Evolutionary conservation across 2,888 invertebrate species (phyloP).

Genomic region (Ectropis crepuscularia): DNA sequence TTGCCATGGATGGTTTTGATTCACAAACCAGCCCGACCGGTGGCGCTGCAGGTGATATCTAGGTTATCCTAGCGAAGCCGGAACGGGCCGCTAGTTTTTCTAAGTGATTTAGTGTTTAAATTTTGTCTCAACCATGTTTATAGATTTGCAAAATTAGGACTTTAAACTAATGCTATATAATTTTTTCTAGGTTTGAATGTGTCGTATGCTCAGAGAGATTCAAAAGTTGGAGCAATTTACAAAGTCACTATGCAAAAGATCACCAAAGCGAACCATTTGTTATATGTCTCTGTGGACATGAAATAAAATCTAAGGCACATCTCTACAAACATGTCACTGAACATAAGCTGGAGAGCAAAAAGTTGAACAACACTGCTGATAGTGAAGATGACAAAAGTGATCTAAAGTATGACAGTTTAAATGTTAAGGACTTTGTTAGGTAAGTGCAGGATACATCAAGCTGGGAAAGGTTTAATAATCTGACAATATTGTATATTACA

Average conservation of each 20-base stretch:
- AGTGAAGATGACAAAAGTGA: constrained; percentile 53
- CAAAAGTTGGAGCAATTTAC: constrained; percentile 65
- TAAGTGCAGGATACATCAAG: constrained; percentile 47
- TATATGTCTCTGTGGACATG: constrained; percentile 71
- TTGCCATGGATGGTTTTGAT: too few relatives aligned
- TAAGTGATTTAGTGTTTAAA: too few relatives aligned
- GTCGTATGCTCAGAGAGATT: constrained; percentile 62
- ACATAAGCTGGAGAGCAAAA: constrained; percentile 67
- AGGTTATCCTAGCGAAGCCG: too few relatives aligned
- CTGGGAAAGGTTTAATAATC: too few relatives aligned
- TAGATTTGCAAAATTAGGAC: too few relatives aligned
- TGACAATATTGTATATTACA: too few relatives aligned
- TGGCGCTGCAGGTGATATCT: too few relatives aligned
- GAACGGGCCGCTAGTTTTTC: too few relatives aligned
- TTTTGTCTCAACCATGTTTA: too few relatives aligned
- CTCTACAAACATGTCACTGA: constrained; percentile 75
- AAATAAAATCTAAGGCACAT: constrained; percentile 69
- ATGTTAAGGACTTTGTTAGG: constrained; percentile 74
- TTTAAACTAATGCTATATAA: constrained; percentile 8
- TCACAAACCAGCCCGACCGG: too few relatives aligned
- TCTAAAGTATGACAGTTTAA: constrained; percentile 60
- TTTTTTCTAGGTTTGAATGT: constrained; percentile 65
- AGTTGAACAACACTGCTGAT: constrained; percentile 49
- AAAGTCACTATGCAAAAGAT: constrained; percentile 59
- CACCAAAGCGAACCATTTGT: constrained; percentile 69